Base-by-base conservation (phyloP, 2,797 vertebrate genomes). In the Hoplostethus atlanticus region DNA sequence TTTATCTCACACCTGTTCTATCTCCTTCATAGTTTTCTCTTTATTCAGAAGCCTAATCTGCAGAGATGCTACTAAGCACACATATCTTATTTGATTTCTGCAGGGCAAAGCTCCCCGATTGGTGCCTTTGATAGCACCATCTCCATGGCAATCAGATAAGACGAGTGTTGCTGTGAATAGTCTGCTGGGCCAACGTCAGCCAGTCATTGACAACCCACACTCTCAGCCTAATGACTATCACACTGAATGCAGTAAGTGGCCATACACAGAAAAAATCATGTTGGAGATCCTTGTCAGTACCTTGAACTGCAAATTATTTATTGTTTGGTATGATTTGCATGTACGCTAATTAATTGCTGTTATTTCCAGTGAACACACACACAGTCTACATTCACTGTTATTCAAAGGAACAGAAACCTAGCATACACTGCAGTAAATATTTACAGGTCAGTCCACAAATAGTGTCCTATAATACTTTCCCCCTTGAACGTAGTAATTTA, bases 81-180 rank as follows among this genome's bases (percentile, higher is more conserved):
- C 84, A 87, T 88, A 90, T 91, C 87, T 87, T 73, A 89, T 90
- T 90, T 88, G 87, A 92, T 92, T 94, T 89, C 86, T 90, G 77
- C 72, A 65, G 77, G 85, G 84, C 75, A 84, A 86, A 63, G 61
- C 84, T 80, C 57, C 76, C 72, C 52, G 70, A 93, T 88, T 73
- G 85, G 77, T 57, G 63, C 28, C 59, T 86, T 80, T 88, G 87
- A 93, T 90, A 88, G 64, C 85, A 77, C 73, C 76, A 89, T 92
- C 77, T 87, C 80, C 80, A 85, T 78, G 74, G 81, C 83, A 86
- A 88, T 91, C 79, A 74, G 87, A 92, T 89, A 78, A 86, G 79
- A 81, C 73, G 73, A 70, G 83, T 80, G 64, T 64, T 76, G 75
- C 71, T 79, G 66, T 67, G 21, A 21, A 48, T 36, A 63, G 71